These are phyloP conservation scores for Hypena proboscidalis DNA, from an alignment of 2,888 invertebrate genomes.

Conservation along the genomic window DNA sequence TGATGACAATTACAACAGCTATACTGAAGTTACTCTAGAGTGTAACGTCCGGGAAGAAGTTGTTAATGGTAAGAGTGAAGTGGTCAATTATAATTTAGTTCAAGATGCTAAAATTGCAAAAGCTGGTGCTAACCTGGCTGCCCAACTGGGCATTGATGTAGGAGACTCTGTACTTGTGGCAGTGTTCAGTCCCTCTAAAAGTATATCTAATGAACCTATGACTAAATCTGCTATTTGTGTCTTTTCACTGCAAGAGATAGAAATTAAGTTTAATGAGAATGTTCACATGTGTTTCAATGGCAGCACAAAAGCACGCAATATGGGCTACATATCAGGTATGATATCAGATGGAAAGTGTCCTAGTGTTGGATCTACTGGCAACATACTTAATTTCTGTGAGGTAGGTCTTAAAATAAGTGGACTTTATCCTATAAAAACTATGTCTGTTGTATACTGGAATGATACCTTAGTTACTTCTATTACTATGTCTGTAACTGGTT, in stretches of 20 bases:
- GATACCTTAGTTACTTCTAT: conserved; percentile 93
- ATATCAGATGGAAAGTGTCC: conserved; percentile 97
- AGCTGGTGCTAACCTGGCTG: conserved; percentile 93
- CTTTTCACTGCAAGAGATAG: conserved; percentile 95
- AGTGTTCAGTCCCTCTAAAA: conserved; percentile 95
- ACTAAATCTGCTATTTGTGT: conserved; percentile 96
- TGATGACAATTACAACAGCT: conserved; percentile 98
- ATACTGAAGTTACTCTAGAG: conserved; percentile 97
- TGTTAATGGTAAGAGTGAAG: conserved; percentile 78
- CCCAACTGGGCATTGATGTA: conserved; percentile 91
- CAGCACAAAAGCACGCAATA: conserved; percentile 95
- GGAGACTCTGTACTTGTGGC: conserved; percentile 94
- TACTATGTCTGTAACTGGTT: conserved; percentile 94
- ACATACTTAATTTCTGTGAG: conserved; percentile 96
- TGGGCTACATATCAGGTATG: conserved; percentile 96
- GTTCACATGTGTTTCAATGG: conserved; percentile 99
- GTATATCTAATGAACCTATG: conserved; percentile 93
- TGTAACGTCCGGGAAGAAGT: conserved; percentile 89
- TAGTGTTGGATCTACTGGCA: conserved; percentile 93
- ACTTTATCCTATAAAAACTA: conserved; percentile 92
- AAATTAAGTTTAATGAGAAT: conserved; percentile 97
- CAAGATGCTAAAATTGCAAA: conserved; percentile 96
- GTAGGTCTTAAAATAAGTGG: conserved; percentile 97
- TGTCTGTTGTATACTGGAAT: conserved; percentile 91
- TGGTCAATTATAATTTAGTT: conserved; percentile 93